These are phyloP conservation scores for Pollicipes pollicipes DNA, from an alignment of 1,140 invertebrate species.

Conservation along the genomic window DNA sequence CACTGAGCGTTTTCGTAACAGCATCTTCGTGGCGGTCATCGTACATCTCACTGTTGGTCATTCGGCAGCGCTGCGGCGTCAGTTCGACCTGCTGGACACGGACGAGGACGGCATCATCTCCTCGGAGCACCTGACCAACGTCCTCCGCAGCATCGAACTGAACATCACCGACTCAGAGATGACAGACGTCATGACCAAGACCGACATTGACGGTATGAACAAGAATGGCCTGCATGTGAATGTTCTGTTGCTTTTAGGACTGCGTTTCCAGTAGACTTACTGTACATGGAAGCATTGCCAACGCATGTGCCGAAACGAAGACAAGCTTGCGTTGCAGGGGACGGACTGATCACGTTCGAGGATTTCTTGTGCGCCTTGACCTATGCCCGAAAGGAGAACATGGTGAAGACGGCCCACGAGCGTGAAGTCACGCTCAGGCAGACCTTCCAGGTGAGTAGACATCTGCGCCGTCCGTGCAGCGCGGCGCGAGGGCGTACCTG, in stretches of 20 bases:
- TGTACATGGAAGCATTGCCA: too few relatives aligned
- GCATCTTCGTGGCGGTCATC: too few relatives aligned
- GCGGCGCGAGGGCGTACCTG: too few relatives aligned
- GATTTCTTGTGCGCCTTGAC: neutral
- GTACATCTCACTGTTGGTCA: too few relatives aligned
- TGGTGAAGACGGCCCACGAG: neutral
- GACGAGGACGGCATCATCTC: neutral
- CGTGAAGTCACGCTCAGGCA: neutral
- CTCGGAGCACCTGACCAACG: neutral
- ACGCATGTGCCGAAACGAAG: too few relatives aligned
- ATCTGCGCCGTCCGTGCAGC: too few relatives aligned
- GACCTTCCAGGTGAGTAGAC: neutral
- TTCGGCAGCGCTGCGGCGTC: neutral
- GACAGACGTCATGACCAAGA: neutral
- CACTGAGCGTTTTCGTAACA: too few relatives aligned
- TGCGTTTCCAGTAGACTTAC: too few relatives aligned
- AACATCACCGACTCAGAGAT: neutral
- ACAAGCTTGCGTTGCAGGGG: too few relatives aligned
- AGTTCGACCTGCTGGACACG: neutral
- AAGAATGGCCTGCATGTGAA: too few relatives aligned
- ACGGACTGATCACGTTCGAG: neutral
- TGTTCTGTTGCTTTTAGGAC: too few relatives aligned
- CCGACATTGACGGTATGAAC: neutral
- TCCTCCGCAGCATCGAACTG: neutral
- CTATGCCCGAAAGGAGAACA: neutral